Evolutionary conservation across 1,140 invertebrate species (phyloP), one percentile per base, ranked within the genome.

Genomic region (Cephus cinctus): DNA sequence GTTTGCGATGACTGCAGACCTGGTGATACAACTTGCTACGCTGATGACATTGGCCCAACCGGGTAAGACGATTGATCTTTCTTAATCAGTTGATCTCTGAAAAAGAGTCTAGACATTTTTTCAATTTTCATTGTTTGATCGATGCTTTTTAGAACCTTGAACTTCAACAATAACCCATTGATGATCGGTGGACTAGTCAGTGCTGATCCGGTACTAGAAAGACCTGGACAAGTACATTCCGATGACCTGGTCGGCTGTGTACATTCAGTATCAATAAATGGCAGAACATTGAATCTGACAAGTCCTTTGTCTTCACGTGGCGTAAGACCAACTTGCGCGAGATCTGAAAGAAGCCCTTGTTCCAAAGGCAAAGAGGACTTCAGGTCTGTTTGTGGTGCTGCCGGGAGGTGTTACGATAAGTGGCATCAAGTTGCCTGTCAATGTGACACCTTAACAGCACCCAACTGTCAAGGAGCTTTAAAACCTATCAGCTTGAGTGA

Each of bases 211-310:
- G 83, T 96, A 0, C 69, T 95, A 5, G 89, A 94, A 69, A 80
- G 90, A 43, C 88, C 89, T 0, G 92, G 89, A 1, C 92, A 96
- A 77, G 84, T 97, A 16, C 85, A 87, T 52, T 89, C 92, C 0
- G 92, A 96, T 63, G 94, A 97, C 69, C 86, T 97, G 40, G 85
- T 96, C 23, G 95, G 95, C 2, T 97, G 95, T 62, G 81, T 97
- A 41, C 90, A 96, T 59, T 92, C 90, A 52, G 86, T 96, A 1
- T 84, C 86, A 0, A 84, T 97, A 22, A 95, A 96, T 64, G 92
- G 92, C 5, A 78, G 89, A 8, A 70, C 81, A 1, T 61, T 95
- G 1, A 94, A 95, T 63, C 68, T 95, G 39, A 88, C 86, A 14
- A 84, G 81, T 56, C 89, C 92, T 0, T 52, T 93, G 1, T 73